Base-by-base conservation (phyloP, 2,888 invertebrate species). In the Athripsodes cinereus region DNA sequence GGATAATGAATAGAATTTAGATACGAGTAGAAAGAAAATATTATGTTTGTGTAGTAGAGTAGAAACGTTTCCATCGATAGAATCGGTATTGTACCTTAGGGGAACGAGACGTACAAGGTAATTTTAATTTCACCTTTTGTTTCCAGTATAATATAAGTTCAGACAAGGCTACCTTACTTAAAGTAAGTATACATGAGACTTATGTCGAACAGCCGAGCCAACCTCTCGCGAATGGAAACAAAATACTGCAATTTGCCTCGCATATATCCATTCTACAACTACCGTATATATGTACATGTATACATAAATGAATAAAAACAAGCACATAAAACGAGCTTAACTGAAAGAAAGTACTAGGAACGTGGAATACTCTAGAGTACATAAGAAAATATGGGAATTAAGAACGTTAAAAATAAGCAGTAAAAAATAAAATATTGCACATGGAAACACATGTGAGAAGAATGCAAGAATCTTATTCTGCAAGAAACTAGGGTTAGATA, bases 321-420 rank as follows among this genome's bases (percentile, higher is more conserved):
- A 13, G 40, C 3, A 40, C 40, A 40, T 40, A 40, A 40, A 40
- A 26, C 26, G 26, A 26, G 26, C 26, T 26, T 26, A 26, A 40
- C 40, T 40, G 40, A 16, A 13, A 40, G 16, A 3, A 40, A 40
- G 40, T 5, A 40, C 40, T 16, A 40, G 2, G 40, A 40, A 16
- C 13, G 40, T 3, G 13, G 40, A 40, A 16, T 40, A 16, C 40
- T 26, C 26, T 8, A 13, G 13, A 13, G 16, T 5, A 40, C 40
- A 40, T 40, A 16, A 40, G 26, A 40, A 40, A 40, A 40, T 40
- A 40, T 40, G 40, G n/a, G 40, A 40, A 40, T 40, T n/a, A 40
- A 16, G 13, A 40, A 40, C 40, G 13, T 40, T 40, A 40, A 40
- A 40, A 40, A 40, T 16, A 40, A 40, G 16, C 40, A n/a, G 40